Evolutionary conservation across 64 coral and sea anemone genomes (phyloP).

Genomic region (Catalaphyllia jardinei): DNA sequence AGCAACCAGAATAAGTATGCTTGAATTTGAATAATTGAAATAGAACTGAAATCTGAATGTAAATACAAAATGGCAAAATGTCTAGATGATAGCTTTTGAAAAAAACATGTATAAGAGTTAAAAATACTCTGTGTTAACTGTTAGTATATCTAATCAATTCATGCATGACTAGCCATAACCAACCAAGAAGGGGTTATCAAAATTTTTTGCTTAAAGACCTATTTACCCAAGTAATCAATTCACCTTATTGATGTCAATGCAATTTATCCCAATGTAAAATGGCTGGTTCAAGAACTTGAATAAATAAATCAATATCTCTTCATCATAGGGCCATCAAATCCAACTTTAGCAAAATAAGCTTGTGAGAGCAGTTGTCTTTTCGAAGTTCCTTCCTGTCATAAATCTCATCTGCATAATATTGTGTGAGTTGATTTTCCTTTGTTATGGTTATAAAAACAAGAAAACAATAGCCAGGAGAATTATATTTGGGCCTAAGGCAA

Average conservation of each 20-base stretch:
- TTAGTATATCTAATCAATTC: neutral
- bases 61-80: neutral
- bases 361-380: neutral
- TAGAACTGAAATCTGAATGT: neutral
- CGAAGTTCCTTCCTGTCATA: slow-evolving; percentile 13
- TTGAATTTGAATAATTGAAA: neutral
- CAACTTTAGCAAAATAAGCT: neutral
- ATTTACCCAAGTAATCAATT: neutral
- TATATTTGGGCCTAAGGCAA: neutral
- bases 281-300: neutral
- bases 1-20: neutral
- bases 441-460: slow-evolving; percentile 21
- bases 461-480: neutral
- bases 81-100: neutral
- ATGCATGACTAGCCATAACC: neutral
- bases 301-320: neutral
- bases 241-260: neutral
- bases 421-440: slow-evolving; percentile 3
- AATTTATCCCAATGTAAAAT: neutral
- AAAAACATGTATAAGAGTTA: neutral
- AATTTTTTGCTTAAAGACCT: neutral
- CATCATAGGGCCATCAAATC: neutral
- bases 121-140: neutral
- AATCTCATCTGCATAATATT: slow-evolving; percentile 32
- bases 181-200: neutral